Evolutionary conservation across 2,113 vertebrate genomes (phyloP), one percentile per base, ranked within the genome.

Genomic region (Stomatorhinus ivindoensis): DNA sequence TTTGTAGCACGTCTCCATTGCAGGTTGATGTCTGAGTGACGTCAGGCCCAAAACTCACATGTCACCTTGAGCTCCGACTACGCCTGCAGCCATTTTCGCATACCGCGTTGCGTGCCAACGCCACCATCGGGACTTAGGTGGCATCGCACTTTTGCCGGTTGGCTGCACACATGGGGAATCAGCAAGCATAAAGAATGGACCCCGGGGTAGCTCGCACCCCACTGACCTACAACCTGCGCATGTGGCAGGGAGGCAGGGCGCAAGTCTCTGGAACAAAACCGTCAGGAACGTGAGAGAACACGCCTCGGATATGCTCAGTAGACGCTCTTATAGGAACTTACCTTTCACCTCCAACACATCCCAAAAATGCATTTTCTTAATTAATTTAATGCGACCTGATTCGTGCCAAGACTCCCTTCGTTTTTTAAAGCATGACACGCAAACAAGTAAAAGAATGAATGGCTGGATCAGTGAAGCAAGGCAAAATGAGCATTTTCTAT

Each of bases 401-500:
- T 86, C 24, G n/a, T 5, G 10, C 8, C 21, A 48, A 27, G 44
- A 4, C 8, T n/a, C 44, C 46, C 83, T n/a, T 86, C 27, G 21
- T 50, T 47, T 10, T 21, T n/a, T 50, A 86, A 86, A 86, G n/a
- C 46, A 85, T 47, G 19, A 27, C 82, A 85, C 1, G n/a, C 82
- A 24, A 35, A 76, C 69, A 42, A 27, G 83, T 50, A 47, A 27
- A 47, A 6, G 82, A 10, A 84, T 44, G 17, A 27, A 85, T 13
- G 46, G 44, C 44, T 0, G 10, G 82, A 84, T 15, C 35, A 48
- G 42, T 27, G 39, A 13, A 44, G 35, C 13, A 80, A 3, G 73
- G 15, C 1, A 15, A 80, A 39, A 76, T 39, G 11, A 92, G 93
- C 93, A 94, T 93, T 93, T 93, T 94, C 93, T 90, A 91, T 92